Evolutionary conservation across 2,797 vertebrate genomes (phyloP), one percentile per base, ranked within the genome.

Genomic region (Clarias fuscus): DNA sequence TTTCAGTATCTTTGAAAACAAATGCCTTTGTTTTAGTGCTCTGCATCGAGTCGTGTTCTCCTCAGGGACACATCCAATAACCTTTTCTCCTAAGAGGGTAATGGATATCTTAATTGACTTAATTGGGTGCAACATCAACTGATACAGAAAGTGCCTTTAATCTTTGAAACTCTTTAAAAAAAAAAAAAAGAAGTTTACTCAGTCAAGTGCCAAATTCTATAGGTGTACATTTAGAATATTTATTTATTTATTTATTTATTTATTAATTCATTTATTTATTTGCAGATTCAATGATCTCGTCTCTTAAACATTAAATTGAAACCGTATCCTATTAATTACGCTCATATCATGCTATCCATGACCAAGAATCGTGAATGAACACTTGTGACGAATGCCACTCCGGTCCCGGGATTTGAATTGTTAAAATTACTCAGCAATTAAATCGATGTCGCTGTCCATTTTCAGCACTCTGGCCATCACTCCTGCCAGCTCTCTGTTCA

Each of bases 401-500:
- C n/a, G 33, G 18, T 72, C 20, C 22, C 14, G 22, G 22, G 13
- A 48, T 40, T 6, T 15, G 1, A 7, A 24, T 53, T n/a, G 22
- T 13, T 73, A 48, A 15, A 22, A 79, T 33, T 13, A 37, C 37
- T 61, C 58, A 24, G 2, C 58, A 79, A 24, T 62, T 61, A 37
- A 40, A 62, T 7, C 24, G 20, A 37, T 13, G 7, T 24, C 8
- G 30, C 20, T 20, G 53, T 33, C 75, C 14, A 18, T 30, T 58
- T 30, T 5, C 15, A 76, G n/a, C 48, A 76, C n/a, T 59, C 53
- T 58, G 76, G 30, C 27, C 17, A 37, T 70, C 48, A 65, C 15
- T 62, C 61, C 82, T 1, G 11, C 40, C 83, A 71, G 72, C 73
- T 85, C 64, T 87, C 88, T 86, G 85, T 83, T 48, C 80, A 86